Evolutionary conservation across 2,113 vertebrate species (phyloP).

Genomic region (Microcebus murinus): DNA sequence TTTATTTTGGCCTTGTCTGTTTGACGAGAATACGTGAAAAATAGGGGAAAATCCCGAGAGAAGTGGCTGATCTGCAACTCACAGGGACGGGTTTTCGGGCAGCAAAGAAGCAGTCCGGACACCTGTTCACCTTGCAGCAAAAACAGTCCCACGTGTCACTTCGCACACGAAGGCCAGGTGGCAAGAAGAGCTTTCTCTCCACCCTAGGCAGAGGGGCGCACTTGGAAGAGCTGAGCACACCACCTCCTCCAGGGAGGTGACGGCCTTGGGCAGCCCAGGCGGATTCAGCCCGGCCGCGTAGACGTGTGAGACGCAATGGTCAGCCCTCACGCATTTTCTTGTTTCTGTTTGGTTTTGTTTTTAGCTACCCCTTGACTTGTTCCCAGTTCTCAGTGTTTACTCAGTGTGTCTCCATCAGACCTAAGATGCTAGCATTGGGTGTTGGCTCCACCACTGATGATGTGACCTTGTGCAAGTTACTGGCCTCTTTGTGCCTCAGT

Average conservation of each 20-base stretch:
- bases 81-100: background rate
- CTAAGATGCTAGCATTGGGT: background rate
- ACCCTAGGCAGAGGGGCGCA: background rate
- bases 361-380: background rate
- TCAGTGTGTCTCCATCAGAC: background rate
- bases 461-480: background rate
- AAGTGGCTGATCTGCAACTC: accelerated
- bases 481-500: background rate
- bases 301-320: accelerated
- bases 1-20: background rate
- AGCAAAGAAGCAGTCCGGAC: accelerated
- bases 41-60: background rate
- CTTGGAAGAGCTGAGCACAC: accelerated
- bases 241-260: background rate
- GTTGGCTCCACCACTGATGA: background rate
- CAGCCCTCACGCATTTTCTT: accelerated
- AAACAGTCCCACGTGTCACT: background rate
- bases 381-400: background rate
- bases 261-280: background rate
- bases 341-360: background rate
- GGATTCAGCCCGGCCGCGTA: accelerated
- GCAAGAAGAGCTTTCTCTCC: background rate
- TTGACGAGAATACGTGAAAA: background rate
- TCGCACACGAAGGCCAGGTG: background rate
- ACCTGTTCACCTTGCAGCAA: background rate